These are phyloP conservation scores for Ligdia adustata DNA, from an alignment of 2,888 invertebrate species.

Conservation along the genomic window DNA sequence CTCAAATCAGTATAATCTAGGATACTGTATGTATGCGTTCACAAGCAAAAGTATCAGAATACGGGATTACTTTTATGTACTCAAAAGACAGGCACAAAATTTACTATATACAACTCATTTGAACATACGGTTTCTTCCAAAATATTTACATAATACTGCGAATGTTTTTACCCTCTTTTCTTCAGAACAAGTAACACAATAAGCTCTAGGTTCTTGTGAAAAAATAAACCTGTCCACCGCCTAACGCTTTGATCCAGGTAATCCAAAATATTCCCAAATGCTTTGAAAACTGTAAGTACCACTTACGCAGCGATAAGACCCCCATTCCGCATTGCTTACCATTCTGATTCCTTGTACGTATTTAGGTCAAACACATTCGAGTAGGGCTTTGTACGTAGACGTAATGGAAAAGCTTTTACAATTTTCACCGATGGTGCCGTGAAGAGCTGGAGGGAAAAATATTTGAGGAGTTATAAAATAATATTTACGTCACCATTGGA, in stretches of 20 bases:
- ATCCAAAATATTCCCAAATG: slow-evolving; percentile 3
- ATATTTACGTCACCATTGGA: too few species aligned
- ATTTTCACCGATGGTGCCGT: slow-evolving; percentile 13
- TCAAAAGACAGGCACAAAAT: too few species aligned
- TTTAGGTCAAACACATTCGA: slow-evolving; percentile 26
- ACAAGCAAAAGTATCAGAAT: too few species aligned
- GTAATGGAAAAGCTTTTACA: slow-evolving; percentile 27
- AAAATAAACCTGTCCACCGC: background rate
- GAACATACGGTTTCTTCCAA: too few species aligned
- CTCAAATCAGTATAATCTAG: too few species aligned
- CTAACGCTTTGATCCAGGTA: slow-evolving; percentile 2
- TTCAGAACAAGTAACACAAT: too few species aligned
- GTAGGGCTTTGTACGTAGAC: slow-evolving; percentile 22
- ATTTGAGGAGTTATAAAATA: background rate
- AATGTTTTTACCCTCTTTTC: too few species aligned
- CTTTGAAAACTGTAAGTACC: slow-evolving; percentile 3
- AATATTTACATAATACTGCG: too few species aligned
- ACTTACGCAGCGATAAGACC: slow-evolving; percentile 11
- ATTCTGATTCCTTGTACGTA: slow-evolving; percentile 21
- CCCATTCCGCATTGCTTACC: slow-evolving; percentile 5
- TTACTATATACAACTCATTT: too few species aligned
- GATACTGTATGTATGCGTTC: too few species aligned
- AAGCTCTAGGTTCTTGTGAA: background rate
- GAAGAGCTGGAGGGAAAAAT: background rate
- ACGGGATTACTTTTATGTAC: too few species aligned